Evolutionary conservation across 2,888 invertebrate genomes (phyloP), one percentile per base, ranked within the genome.

Genomic region (Dryocosmus kuriphilus): DNA sequence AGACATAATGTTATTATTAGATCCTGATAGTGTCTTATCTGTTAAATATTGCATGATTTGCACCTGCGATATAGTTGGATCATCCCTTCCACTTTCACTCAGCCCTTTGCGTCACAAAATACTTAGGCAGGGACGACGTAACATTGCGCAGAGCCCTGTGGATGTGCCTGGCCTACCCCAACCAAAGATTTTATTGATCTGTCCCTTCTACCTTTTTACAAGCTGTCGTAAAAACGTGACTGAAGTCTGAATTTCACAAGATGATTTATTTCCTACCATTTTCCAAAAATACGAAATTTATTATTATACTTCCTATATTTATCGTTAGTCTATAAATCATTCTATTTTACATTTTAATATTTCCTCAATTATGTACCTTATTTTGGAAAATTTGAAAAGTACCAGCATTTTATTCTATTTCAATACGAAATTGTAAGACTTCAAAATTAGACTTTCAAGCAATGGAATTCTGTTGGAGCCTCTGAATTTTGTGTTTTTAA

Each of bases 161-260:
- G 46, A 73, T 46, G 61, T 77, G 78, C 76, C 76, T 77, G 78
- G 78, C 80, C 77, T 80, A 80, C 77, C 80, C 76, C 80, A 80
- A 80, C 77, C 77, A 74, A 80, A 78, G 77, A 76, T 80, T 76
- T 74, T 80, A 77, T 77, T 67, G 80, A 80, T 76, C 57, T 51
- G 51, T 71, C 71, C 71, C 51, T 51, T 71, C 71, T 51, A 30
- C 30, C n/a, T 71, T 71, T 51, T 71, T n/a, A 9, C 30, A 71
- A 51, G n/a, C 27, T 71, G 41, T 71, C 41, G 46, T 30, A 51
- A 71, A 41, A 46, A 46, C 46, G 9, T 67, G 46, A 67, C 30
- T 67, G 41, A 67, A 62, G n/a, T 62, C 32, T 30, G 3, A 63
- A 32, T 63, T 63, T 35, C n/a, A 22, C 62, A 63, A 5, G 4